phyloP scores from a whole-genome alignment of 2,113 vertebrate species.

The Mobula hypostoma region DNA sequence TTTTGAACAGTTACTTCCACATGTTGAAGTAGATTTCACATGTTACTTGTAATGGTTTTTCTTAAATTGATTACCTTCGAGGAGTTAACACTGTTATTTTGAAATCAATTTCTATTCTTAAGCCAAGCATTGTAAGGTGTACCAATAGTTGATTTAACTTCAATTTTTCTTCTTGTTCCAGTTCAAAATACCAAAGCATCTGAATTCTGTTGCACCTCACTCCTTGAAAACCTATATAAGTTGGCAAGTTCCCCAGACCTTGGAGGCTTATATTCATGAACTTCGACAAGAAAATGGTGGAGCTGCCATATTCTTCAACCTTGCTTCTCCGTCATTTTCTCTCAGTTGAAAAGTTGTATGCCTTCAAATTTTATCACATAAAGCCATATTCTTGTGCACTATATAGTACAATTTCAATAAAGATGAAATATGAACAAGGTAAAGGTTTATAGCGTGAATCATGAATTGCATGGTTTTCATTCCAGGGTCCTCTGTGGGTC shows the following conservation, averaged over 20 bases:
- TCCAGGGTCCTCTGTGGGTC: too few species aligned
- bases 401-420: too few species aligned
- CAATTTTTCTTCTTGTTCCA: not conserved
- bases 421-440: too few species aligned
- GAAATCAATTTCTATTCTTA: not conserved
- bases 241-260: not conserved
- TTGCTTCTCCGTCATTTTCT: not conserved
- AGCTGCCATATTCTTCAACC: not conserved
- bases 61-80: not conserved
- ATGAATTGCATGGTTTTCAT: too few species aligned
- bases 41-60: not conserved
- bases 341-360: not conserved
- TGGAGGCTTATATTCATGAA: not conserved
- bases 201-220: not conserved
- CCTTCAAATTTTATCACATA: not conserved
- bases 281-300: not conserved
- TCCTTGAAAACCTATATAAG: not conserved
- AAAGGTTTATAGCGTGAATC: too few species aligned
- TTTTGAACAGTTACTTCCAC: not conserved
- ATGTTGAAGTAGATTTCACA: not conserved
- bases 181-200: not conserved
- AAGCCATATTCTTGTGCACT: too few species aligned
- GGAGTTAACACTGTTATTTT: not conserved
- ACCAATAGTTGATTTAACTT: not conserved
- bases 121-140: not conserved